Evolutionary conservation across 2,888 invertebrate species (phyloP).

Genomic region (Xanthostigma xanthostigma): DNA sequence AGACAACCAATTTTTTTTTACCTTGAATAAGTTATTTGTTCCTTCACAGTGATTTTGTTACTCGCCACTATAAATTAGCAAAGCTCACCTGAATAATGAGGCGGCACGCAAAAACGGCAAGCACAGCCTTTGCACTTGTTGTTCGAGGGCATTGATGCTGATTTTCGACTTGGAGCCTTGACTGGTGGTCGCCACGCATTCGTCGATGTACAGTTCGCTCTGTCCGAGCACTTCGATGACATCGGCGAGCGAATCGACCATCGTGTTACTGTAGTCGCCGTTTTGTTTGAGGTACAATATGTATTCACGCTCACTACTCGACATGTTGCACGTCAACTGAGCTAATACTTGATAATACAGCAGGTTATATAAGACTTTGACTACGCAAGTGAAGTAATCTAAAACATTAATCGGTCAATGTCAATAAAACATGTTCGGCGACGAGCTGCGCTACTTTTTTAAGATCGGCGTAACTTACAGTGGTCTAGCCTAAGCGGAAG

Average conservation of each 20-base stretch:
- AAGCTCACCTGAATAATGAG: conserved; percentile 39
- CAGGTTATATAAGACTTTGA: conserved; percentile 77
- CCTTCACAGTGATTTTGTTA: too few species aligned
- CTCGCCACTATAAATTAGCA: too few species aligned
- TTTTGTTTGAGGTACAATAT: conserved; percentile 23
- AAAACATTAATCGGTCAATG: conserved; percentile 18
- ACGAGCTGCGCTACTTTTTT: too few species aligned
- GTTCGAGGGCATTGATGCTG: conserved; percentile 27
- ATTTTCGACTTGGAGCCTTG: conserved; percentile 21
- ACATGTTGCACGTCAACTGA: conserved; percentile 56
- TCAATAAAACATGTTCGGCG: too few species aligned
- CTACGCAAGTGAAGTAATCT: conserved; percentile 81
- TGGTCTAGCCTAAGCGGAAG: conserved; percentile 75
- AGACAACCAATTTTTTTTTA: too few species aligned
- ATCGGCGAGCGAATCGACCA: conserved; percentile 26
- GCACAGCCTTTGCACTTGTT: conserved; percentile 56
- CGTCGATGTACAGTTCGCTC: conserved; percentile 47
- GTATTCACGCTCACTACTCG: conserved; percentile 44
- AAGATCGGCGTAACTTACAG: conserved; percentile 39
- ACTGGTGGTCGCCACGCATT: conserved; percentile 18
- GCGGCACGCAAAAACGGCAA: conserved; percentile 75
- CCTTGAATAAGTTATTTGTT: too few species aligned
- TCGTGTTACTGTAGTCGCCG: conserved; percentile 24
- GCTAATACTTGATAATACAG: conserved; percentile 79
- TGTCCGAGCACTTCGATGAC: conserved; percentile 34